A percentile compares a stretch with the other conserved stretches of the same genome.
phyloP scores from a whole-genome alignment of 1,140 invertebrate species.

The Dendroctonus valens region DNA sequence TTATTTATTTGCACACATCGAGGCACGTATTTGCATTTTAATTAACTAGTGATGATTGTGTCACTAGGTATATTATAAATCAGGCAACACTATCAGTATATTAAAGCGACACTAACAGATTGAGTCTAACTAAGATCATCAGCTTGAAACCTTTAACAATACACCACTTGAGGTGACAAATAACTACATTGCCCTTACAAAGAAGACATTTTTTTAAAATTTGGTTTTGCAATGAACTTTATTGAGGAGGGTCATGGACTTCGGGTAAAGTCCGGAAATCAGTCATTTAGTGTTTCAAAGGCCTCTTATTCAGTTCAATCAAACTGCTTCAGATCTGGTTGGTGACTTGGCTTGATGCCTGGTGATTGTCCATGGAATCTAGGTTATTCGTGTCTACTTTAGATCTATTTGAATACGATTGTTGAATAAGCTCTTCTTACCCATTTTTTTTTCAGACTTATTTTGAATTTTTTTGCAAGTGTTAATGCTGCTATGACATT shows the following conservation, averaged over 20 bases:
- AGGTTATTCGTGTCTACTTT: constrained; percentile 21
- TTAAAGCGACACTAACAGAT: too few relatives aligned
- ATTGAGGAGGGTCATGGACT: constrained; percentile 27
- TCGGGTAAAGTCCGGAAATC: constrained; percentile 9
- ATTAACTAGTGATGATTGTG: too few relatives aligned
- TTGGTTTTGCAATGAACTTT: constrained; percentile 4
- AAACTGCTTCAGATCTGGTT: constrained; percentile 19
- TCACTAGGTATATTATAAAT: too few relatives aligned
- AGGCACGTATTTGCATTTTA: too few relatives aligned
- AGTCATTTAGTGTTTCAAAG: constrained; percentile 25
- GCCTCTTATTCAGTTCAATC: constrained; percentile 21
- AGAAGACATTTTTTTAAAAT: constrained; percentile 17
- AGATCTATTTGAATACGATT: constrained; percentile 18
- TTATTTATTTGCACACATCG: too few relatives aligned
- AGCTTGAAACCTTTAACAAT: constrained; percentile 9
- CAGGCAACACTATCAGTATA: too few relatives aligned
- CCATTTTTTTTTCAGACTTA: too few relatives aligned
- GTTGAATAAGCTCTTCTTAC: too few relatives aligned
- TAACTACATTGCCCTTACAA: constrained; percentile 19
- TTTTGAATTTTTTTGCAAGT: too few relatives aligned
- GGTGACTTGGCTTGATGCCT: constrained; percentile 19
- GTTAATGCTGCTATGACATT: too few relatives aligned
- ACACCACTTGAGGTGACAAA: constrained; percentile 4
- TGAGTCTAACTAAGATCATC: too few relatives aligned
- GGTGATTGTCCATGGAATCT: constrained; percentile 14